Evolutionary conservation across 1,140 invertebrate species (phyloP), one percentile per base, ranked within the genome.

Genomic region (Rhopalosiphum maidis): DNA sequence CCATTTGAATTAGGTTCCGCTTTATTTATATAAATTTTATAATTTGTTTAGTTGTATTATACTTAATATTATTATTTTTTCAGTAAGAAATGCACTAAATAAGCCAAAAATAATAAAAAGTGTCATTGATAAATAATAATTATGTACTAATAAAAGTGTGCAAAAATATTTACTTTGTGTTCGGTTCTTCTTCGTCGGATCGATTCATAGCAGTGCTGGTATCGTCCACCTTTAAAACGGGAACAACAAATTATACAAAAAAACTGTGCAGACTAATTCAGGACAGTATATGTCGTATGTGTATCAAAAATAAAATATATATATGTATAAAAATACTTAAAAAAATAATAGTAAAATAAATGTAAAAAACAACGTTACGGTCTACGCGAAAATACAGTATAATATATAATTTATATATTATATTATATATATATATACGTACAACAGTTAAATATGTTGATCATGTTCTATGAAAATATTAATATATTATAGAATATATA

Each of bases 101-200:
- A 94, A 83, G 87, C 30, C n/a, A 94, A 93, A 94, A 94, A 51
- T 54, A 94, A 94, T 95, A 94, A 95, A 94, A 95, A 95, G 95
- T 86, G 91, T 85, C 22, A 55, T 46, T 48, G 35, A n/a, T 77
- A 48, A 77, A 48, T 46, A 91, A 48, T 23, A 91, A 77, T n/a
- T 23, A 35, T 37, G 23, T 92, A 83, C 90, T 82, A 92, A 55
- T 90, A 54, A 46, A 54, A 93, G 25, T 35, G 68, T 86, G 91
- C 68, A 95, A 95, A 94, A 94, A 95, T 96, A 96, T 96, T 96
- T 96, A 96, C 96, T 95, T 96, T 95, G 95, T 93, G 94, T 95
- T 95, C 43, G 35, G 48, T 85, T 93, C 91, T 83, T 93, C 91
- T 41, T 93, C 91, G 15, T 93, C 23, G 23, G 77, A 43, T 86